Conservation (phyloP, 2,797 vertebrate genomes). For the Epinephelus coioides region DNA sequence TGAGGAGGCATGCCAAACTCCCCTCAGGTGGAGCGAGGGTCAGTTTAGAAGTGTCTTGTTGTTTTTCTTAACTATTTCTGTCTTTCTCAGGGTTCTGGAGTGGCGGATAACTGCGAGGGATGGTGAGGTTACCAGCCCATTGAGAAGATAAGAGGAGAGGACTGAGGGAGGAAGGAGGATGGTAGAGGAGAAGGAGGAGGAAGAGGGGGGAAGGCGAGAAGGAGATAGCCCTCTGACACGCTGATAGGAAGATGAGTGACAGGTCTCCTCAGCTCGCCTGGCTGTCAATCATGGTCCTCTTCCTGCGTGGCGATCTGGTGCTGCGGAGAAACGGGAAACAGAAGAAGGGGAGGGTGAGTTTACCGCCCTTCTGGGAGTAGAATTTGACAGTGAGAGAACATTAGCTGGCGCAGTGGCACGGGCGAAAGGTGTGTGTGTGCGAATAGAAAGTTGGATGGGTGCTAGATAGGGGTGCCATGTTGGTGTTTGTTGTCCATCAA, state of each 20-base stretch:
- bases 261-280: constrained; percentile 85
- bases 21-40: constrained; percentile 53
- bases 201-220: constrained; percentile 51
- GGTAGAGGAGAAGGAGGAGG: constrained; percentile 50
- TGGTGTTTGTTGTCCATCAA: constrained; percentile 75
- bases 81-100: constrained; percentile 44
- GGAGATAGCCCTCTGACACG: constrained; percentile 77
- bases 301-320: constrained; percentile 78
- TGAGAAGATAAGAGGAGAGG: constrained; percentile 73
- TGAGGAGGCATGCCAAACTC: constrained; percentile 83
- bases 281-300: constrained; percentile 91
- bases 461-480: constrained; percentile 45
- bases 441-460: constrained; percentile 40
- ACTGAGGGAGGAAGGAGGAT: constrained; percentile 59
- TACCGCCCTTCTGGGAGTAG: constrained; percentile 64
- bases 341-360: constrained; percentile 76
- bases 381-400: constrained; percentile 71
- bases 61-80: constrained; percentile 22
- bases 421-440: constrained; percentile 50
- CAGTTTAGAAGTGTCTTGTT: constrained; percentile 19
- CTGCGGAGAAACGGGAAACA: constrained; percentile 87
- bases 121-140: constrained; percentile 64
- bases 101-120: constrained; percentile 26
- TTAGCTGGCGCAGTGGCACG: constrained; percentile 53
- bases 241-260: constrained; percentile 86